Evolutionary conservation across 2,113 vertebrate genomes (phyloP), one percentile per base, ranked within the genome.

Genomic region (Apodemus sylvaticus): DNA sequence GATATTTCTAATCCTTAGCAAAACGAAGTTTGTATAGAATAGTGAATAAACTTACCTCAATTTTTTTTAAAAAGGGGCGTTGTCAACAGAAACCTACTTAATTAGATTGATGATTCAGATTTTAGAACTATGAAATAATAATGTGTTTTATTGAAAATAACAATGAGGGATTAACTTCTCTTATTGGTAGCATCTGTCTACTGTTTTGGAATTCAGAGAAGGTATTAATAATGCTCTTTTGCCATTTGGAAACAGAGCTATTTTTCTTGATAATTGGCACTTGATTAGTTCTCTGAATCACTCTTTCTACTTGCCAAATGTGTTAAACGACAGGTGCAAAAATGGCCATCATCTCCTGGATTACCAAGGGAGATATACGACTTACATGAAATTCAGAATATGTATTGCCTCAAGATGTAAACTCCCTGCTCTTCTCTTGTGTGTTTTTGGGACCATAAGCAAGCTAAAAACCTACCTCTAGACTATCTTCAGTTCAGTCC

Each of bases 181-280:
- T 94, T 89, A 94, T 95, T 79, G 89, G 70, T 64, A 97, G 87
- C 90, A 97, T 96, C 96, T 97, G 90, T 95, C 90, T 87, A 77
- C 62, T 81, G 58, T 79, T 94, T 95, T 94, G 55, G 88, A 91
- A 86, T 31, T 29, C 74, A 62, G 12, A 66, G 85, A 92, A 92
- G 48, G 94, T 81, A 95, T 42, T 94, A 94, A 86, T 88, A 82
- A 92, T 86, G 76, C 77, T 97, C 93, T 95, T 97, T 86, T 96
- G 86, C 88, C 94, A 86, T 68, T 76, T 96, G 89, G 86, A 74
- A 95, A 95, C 71, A 96, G 74, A 91, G 20, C 76, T 8, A 95
- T 42, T 95, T 96, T 70, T 78, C 68, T 93, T 34, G 39, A 48
- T 92, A 93, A 79, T 45, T 73, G 86, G 86, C 82, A 91, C 7